A percentile compares a stretch with the other conserved stretches of the same genome.
These are phyloP conservation scores for Rousettus leschenaultii DNA, from an alignment of 2,113 vertebrate species.

Conservation along the genomic window DNA sequence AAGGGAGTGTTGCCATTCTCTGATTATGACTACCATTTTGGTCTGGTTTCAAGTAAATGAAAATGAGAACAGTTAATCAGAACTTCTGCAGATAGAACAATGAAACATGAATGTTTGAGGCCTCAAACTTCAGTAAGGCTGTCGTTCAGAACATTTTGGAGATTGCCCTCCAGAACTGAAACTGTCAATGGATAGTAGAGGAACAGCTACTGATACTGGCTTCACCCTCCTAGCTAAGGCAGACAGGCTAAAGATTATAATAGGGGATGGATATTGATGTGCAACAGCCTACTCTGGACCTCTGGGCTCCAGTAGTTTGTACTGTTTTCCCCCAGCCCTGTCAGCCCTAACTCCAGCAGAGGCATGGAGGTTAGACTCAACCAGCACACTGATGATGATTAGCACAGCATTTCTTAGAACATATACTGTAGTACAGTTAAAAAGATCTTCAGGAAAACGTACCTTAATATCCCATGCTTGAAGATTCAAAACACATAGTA, in stretches of 20 bases:
- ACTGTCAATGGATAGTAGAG: not conserved
- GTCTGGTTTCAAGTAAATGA: not conserved
- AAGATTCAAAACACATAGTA: not conserved
- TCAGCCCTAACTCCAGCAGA: not conserved
- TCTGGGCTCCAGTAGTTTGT: not conserved
- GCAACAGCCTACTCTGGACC: not conserved
- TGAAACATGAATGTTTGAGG: not conserved
- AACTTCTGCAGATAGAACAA: not conserved
- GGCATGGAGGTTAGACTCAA: not conserved
- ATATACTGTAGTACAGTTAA: not conserved
- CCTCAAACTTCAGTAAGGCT: not conserved
- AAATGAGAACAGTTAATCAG: not conserved
- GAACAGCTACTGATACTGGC: not conserved
- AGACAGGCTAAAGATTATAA: not conserved
- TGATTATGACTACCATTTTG: not conserved
- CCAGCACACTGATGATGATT: not conserved
- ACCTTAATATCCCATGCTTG: not conserved
- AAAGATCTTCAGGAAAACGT: not conserved
- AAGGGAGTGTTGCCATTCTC: not conserved
- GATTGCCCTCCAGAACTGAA: not conserved
- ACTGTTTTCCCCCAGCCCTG: not conserved
- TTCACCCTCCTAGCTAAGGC: not conserved
- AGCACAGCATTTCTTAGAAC: not conserved
- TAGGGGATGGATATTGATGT: not conserved
- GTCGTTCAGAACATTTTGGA: not conserved